phyloP scores from a whole-genome alignment of 2,797 vertebrate genomes.

The Furcifer pardalis region DNA sequence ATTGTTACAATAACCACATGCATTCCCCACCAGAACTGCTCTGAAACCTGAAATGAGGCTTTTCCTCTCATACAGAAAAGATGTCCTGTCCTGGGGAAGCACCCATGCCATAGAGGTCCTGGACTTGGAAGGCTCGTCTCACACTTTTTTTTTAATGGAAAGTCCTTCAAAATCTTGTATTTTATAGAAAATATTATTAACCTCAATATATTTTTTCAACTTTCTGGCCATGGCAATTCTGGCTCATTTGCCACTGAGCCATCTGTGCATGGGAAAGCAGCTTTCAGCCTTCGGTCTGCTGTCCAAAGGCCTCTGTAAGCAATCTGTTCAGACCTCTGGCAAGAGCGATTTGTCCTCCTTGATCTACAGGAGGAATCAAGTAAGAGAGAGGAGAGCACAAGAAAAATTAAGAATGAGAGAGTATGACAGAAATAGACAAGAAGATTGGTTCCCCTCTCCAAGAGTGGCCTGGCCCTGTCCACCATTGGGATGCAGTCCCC shows the following conservation, averaged over 20 bases:
- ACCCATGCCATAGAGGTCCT: neutral
- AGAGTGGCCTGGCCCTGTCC: neutral
- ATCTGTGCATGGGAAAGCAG: neutral
- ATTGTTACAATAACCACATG: neutral
- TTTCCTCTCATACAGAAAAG: neutral
- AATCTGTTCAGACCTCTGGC: neutral
- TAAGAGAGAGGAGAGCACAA: neutral
- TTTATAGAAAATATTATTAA: neutral
- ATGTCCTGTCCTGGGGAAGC: neutral
- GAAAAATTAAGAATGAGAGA: neutral
- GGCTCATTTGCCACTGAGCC: neutral
- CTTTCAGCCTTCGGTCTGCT: neutral
- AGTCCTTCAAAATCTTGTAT: neutral
- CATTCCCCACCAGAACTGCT: neutral
- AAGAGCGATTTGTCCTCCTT: neutral
- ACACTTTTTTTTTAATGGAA: neutral
- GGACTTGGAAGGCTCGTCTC: too few species aligned
- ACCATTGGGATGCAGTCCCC: neutral
- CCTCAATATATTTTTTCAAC: neutral
- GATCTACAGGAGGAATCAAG: neutral
- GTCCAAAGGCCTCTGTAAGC: neutral
- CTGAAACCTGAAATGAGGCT: neutral
- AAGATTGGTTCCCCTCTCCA: neutral
- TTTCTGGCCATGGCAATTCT: neutral
- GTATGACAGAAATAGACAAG: too few species aligned